Conservation (phyloP, 1,140 invertebrate genomes). For the Lordiphosa clarofinis region DNA sequence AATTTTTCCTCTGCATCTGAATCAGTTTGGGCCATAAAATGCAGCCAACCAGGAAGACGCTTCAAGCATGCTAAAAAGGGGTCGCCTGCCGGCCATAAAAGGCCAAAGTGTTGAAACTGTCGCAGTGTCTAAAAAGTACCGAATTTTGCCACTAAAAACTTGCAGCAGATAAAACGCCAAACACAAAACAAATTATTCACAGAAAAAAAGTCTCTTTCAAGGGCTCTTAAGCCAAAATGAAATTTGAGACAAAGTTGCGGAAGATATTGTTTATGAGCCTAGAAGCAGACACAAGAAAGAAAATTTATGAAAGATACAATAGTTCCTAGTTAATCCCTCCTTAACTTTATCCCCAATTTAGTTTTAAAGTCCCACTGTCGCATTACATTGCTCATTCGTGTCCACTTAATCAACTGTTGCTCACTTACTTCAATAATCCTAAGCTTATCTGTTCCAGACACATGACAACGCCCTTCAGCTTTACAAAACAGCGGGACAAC, state of each 20-base stretch:
- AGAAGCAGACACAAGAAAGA: conserved; percentile 25
- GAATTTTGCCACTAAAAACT: conserved; percentile 37
- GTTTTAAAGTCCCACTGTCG: no score
- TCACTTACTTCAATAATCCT: conserved; percentile 8
- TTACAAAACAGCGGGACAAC: background rate
- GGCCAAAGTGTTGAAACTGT: conserved; percentile 59
- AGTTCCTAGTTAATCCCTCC: no score
- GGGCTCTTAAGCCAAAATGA: conserved; percentile 23
- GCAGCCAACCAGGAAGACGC: conserved; percentile 43
- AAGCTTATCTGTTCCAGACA: conserved; percentile 6
- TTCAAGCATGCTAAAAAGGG: conserved; percentile 56
- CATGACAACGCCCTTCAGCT: conserved; percentile 10
- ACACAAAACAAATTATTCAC: conserved; percentile 24
- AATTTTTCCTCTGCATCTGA: conserved; percentile 28
- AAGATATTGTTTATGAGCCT: conserved; percentile 37
- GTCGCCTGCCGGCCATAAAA: conserved; percentile 47
- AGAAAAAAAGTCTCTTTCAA: conserved; percentile 22
- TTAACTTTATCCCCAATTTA: no score
- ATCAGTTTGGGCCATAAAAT: conserved; percentile 62
- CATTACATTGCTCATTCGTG: background rate
- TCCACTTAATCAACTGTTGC: conserved; percentile 12
- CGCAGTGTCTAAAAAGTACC: conserved; percentile 60
- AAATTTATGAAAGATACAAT: no score
- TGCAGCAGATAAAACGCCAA: conserved; percentile 58
- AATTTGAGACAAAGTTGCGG: conserved; percentile 22